Conservation (phyloP, 2,113 vertebrate genomes). For the Lampris megalopsis region DNA sequence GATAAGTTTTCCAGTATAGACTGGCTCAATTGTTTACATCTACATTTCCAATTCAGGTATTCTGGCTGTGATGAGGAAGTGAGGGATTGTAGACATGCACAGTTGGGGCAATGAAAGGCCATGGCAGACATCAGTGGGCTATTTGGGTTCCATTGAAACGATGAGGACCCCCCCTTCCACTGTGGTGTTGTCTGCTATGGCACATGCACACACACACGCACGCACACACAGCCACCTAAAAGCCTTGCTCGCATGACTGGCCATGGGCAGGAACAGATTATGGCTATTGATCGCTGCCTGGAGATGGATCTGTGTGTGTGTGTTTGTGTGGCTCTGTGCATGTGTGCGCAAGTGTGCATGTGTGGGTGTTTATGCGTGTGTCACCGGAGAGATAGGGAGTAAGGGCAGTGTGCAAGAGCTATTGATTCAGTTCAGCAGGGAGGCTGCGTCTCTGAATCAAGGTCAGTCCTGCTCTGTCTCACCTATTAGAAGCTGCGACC, state of each 20-base stretch:
- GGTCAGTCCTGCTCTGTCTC: conserved; percentile 84
- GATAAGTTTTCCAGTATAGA: conserved; percentile 48
- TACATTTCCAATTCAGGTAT: conserved; percentile 37
- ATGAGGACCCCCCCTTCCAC: conserved; percentile 54
- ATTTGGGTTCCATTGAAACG: conserved; percentile 66
- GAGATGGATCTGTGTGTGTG: conserved; percentile 85
- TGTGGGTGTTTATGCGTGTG: neutral
- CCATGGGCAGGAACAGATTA: conserved; percentile 93
- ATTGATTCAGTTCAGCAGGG: conserved; percentile 85
- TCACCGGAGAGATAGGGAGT: conserved; percentile 76
- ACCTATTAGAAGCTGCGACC: conserved; percentile 74
- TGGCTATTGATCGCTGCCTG: conserved; percentile 92
- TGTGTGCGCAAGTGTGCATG: conserved; percentile 44
- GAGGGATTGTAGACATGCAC: conserved; percentile 52
- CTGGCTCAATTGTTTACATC: conserved; percentile 23
- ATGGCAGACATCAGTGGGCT: conserved; percentile 57
- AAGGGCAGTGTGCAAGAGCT: conserved; percentile 79
- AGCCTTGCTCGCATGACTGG: conserved; percentile 91
- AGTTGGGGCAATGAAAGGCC: conserved; percentile 43
- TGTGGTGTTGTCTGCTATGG: conserved; percentile 21
- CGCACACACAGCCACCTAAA: conserved; percentile 82
- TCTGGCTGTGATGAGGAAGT: conserved; percentile 4
- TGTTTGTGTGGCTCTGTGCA: conserved; percentile 69
- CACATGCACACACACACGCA: conserved; percentile 14
- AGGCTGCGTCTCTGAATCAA: conserved; percentile 82